Percentiles rank a stretch among this genome's conserved stretches.
Conservation (phyloP, 2,113 vertebrate genomes). For the Dunckerocampus dactyliophorus region DNA sequence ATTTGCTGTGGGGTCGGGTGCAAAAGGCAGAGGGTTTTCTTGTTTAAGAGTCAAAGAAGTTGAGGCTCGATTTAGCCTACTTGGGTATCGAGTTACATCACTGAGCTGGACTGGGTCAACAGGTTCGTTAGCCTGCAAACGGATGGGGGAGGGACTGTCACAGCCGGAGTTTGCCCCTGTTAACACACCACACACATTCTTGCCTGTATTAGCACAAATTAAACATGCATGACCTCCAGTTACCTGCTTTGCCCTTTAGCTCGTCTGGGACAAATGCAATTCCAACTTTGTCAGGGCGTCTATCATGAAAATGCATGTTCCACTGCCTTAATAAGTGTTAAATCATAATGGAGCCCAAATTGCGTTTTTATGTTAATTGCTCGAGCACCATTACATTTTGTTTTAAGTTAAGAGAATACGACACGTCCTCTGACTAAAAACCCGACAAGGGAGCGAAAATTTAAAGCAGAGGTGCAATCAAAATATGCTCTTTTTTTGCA, state of each 20-base stretch:
- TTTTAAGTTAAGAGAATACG: no score
- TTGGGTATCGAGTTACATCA: slow-evolving; percentile 55
- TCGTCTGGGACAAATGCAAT: not conserved
- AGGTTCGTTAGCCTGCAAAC: slow-evolving; percentile 44
- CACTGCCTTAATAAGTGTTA: no score
- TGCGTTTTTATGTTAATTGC: no score
- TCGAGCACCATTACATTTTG: no score
- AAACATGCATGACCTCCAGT: slow-evolving; percentile 17
- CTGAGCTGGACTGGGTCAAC: slow-evolving; percentile 53
- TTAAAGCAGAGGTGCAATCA: no score
- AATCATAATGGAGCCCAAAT: no score
- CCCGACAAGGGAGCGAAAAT: no score
- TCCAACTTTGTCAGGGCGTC: not conserved
- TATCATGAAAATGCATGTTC: not conserved
- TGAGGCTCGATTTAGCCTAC: slow-evolving; percentile 47
- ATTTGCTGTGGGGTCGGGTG: slow-evolving; percentile 53
- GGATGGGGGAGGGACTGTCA: slow-evolving; percentile 43
- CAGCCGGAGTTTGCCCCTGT: slow-evolving; percentile 27
- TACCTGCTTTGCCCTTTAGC: slow-evolving; percentile 4
- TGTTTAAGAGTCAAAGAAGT: slow-evolving; percentile 49
- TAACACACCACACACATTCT: slow-evolving; percentile 46
- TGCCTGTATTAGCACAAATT: slow-evolving; percentile 34
- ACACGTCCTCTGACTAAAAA: no score
- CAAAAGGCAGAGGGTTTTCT: slow-evolving; percentile 38
- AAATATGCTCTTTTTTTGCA: no score